Percentiles rank a stretch among this genome's conserved stretches.
Evolutionary conservation across 2,797 vertebrate species (phyloP).

Genomic region (Podarcis siculus): DNA sequence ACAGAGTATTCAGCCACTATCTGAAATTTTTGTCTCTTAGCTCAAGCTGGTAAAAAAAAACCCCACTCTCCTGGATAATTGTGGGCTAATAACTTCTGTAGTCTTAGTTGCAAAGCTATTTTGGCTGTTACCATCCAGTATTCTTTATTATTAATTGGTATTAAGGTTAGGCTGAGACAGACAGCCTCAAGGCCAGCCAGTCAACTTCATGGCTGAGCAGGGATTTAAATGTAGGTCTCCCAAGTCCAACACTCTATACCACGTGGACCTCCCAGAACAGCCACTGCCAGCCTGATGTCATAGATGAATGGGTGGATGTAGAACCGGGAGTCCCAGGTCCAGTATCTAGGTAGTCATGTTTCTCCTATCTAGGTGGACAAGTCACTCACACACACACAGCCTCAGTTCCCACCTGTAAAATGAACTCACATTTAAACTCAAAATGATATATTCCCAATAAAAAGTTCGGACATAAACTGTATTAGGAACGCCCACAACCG

Average conservation of each 20-base stretch:
- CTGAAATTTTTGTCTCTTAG: neutral
- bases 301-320: neutral
- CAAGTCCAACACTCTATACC: too few species aligned
- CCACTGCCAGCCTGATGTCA: neutral
- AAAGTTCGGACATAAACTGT: neutral
- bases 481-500: neutral
- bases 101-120: neutral
- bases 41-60: neutral
- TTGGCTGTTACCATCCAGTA: neutral
- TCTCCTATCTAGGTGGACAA: neutral
- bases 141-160: neutral
- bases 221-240: neutral
- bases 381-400: neutral
- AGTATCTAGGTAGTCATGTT: neutral
- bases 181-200: neutral
- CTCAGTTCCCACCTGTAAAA: neutral
- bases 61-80: neutral
- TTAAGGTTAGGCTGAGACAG: neutral
- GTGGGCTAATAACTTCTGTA: neutral
- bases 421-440: neutral
- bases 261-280: neutral
- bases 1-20: neutral
- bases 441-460: neutral
- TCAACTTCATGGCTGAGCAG: neutral
- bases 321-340: neutral